Evolutionary conservation across 2,888 invertebrate genomes (phyloP), one percentile per base, ranked within the genome.

Genomic region (Calameuta filiformis): DNA sequence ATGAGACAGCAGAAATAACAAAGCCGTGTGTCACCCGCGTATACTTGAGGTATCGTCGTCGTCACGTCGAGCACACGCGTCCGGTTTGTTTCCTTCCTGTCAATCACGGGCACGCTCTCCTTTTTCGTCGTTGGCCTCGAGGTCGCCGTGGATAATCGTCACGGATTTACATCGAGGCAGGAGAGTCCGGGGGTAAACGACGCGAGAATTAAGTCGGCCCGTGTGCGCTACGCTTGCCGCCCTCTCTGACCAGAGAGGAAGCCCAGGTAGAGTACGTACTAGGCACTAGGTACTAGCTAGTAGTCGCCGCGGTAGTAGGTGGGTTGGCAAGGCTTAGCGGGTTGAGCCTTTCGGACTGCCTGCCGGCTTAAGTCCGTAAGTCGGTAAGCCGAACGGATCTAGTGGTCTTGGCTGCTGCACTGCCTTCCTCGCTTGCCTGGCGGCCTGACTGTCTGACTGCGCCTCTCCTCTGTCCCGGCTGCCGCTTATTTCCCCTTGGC

Each of bases 311-410:
- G 33, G 71, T 34, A 34, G 71, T 71, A 31, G 71, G 71, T 34
- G 71, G 71, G 56, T 56, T 56, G 33, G 84, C 85, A 85, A 81
- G 88, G 90, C 89, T 90, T 90, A 89, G 87, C 88, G 84, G 85
- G 86, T 88, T 89, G 90, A 90, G 89, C 89, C 89, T 89, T 88
- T 89, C 88, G 90, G 90, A 90, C 90, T 88, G 90, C 88, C 89
- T 88, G 89, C 85, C 87, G 90, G 90, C 90, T 91, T 90, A 90
- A 91, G 89, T 90, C 88, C 87, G 85, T 90, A 90, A 91, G 90
- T 90, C 90, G 87, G 86, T 89, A 90, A 90, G 90, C 90, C 90
- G 86, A 84, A 82, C 86, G 89, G 90, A 89, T 89, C 90, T 90
- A 89, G 89, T 87, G 89, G 89, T 89, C 88, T 89, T 89, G 89